phyloP scores from a whole-genome alignment of 2,888 invertebrate genomes.

The Diachrysia chrysitis region DNA sequence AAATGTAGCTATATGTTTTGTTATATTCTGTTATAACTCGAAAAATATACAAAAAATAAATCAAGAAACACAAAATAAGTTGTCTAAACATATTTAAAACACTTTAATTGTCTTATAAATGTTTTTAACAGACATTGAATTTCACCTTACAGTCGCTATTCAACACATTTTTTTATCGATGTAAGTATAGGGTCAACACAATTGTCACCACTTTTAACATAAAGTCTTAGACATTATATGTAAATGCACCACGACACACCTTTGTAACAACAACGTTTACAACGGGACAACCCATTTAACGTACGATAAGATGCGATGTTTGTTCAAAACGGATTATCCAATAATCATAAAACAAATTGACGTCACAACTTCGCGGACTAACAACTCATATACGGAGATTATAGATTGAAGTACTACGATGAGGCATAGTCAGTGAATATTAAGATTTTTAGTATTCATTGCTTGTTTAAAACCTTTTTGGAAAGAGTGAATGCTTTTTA shows the following conservation, averaged over 20 bases:
- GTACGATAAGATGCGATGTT: background rate
- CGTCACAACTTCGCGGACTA: background rate
- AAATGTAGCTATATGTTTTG: background rate
- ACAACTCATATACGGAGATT: slow-evolving; percentile 13
- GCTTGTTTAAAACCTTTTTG: background rate
- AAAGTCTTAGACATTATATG: background rate
- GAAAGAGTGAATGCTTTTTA: background rate
- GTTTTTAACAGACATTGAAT: no score
- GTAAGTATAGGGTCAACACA: no score
- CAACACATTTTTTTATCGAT: no score
- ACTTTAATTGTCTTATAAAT: no score
- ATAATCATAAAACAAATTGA: slow-evolving; percentile 13
- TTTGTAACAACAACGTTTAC: no score
- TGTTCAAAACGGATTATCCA: background rate
- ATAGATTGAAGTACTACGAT: slow-evolving; percentile 28
- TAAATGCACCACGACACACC: background rate
- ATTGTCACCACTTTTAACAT: background rate
- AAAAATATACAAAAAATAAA: no score
- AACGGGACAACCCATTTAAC: background rate
- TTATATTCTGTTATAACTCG: no score
- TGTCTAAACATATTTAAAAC: no score
- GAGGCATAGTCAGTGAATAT: background rate
- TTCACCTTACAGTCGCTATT: background rate
- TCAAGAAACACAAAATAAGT: no score
- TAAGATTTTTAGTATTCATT: background rate